Evolutionary conservation across 2,113 vertebrate species (phyloP), one percentile per base, ranked within the genome.

Genomic region (Labrus mixtus): DNA sequence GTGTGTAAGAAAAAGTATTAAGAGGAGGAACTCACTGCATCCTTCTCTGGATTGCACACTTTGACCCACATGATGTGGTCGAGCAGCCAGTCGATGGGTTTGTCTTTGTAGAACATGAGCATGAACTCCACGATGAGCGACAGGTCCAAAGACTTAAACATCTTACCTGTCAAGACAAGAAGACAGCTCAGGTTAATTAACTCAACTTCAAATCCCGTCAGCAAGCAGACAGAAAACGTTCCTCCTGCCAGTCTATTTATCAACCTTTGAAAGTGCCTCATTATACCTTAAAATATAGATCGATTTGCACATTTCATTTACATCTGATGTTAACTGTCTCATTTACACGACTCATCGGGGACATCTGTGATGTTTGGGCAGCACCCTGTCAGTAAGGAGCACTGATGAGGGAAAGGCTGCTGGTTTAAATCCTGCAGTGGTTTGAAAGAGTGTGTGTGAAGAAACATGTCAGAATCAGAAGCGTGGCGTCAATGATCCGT

Each of bases 21-120:
- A 41, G 39, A 15, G 12, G 43, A 45, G 11, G 12, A 62, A 93
- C 97, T 77, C 92, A 99, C 98, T 50, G 98, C 97, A 1, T 99
- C 98, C 86, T 99, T 99, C 92, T 99, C 98, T 0, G 98, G 98
- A 86, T 99, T 99, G 95, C 98, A 99, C 81, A 99, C 98, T 83
- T 99, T 99, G 83, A 99, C 98, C 98, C 98, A 99, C 87, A 99
- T 96, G 90, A 99, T 98, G 91, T 99, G 98, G 92, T 99, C 98
- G 62, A 99, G 94, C 60, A 99, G 96, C 98, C 98, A 99, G 90
- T 99, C 98, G 10, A 99, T 99, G 90, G 98, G 98, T 82, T 99
- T 99, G 95, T 99, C 98, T 86, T 97, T 99, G 91, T 99, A 98
- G 93, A 99, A 99, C 98, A 99, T 99, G 57, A 99, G 94, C 91